phyloP scores from a whole-genome alignment of 2,113 vertebrate genomes.

The Myotis yumanensis region DNA sequence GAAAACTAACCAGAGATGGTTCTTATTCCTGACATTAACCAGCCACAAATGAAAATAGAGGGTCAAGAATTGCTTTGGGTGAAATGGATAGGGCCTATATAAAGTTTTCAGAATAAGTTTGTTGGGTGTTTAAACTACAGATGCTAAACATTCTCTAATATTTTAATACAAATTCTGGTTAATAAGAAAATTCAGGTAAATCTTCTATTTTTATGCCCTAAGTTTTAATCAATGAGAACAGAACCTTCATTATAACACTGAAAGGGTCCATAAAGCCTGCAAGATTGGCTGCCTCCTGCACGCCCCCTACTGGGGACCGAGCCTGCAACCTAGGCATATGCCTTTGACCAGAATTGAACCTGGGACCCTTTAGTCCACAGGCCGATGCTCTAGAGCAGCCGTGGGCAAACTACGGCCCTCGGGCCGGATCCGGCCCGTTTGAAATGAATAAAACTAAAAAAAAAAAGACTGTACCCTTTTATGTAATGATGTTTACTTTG shows the following conservation, averaged over 20 bases:
- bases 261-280: background rate
- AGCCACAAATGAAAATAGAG: background rate
- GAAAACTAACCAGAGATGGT: slow-evolving; percentile 23
- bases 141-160: slow-evolving; percentile 17
- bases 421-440: too few relatives aligned
- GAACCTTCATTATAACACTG: background rate
- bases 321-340: too few relatives aligned
- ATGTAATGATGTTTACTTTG: too few relatives aligned
- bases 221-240: slow-evolving; percentile 10
- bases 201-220: slow-evolving; percentile 13
- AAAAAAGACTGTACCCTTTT: too few relatives aligned
- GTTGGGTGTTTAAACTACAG: slow-evolving; percentile 5
- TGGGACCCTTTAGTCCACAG: too few relatives aligned
- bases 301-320: too few relatives aligned
- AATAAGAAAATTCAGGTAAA: slow-evolving; percentile 27
- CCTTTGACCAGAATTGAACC: too few relatives aligned
- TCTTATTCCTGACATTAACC: background rate
- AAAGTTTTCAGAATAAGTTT: background rate
- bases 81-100: background rate
- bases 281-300: background rate
- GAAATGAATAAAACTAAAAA: too few relatives aligned
- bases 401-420: too few relatives aligned
- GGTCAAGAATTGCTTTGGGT: background rate
- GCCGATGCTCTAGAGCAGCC: too few relatives aligned
- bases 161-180: slow-evolving; percentile 44